Base-by-base conservation (phyloP, 2,888 invertebrate genomes). In the Antitype chi region DNA sequence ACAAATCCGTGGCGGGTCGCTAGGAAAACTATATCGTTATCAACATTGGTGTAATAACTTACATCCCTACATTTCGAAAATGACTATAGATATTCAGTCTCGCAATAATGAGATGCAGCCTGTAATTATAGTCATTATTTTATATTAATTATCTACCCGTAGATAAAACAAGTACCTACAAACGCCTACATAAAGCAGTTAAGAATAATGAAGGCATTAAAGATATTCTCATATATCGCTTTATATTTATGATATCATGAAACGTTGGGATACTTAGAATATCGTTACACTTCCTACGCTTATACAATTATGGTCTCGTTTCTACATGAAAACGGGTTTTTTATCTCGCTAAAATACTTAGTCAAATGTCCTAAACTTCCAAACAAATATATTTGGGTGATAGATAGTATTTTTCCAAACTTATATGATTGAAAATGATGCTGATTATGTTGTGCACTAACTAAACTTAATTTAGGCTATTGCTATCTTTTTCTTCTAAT, bases 211-310 rank as follows among this genome's bases (percentile, higher is more conserved):
- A 57, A 57, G 43, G 13, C 85, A 60, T 68, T 69, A 57, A 77
- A 67, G 28, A 66, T 62, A 43, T 55, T 60, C 23, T 60, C 53
- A 38, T 55, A 66, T 52, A 83, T 60, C 20, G 25, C n/a, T 79
- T 70, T 74, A 80, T 70, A 59, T 80, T 73, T 67, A 84, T 28
- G 53, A 25, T 23, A 38, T n/a, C 43, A 71, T 82, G 25, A 80
- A 82, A 52, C 11, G 20, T 67, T 84, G 72, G 53, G 57, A 57
- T 57, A 66, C 52, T 17, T 15, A 60, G 47, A 43, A 72, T 52
- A 55, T 55, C 53, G 52, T 55, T 60, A 25, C n/a, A 52, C 53
- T 53, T 43, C 15, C 79, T 55, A 60, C 53, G 57, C 13, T 23
- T 49, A 38, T n/a, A 25, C 9, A 47, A 76, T 74, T 28, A 59